Base-by-base conservation (phyloP, 2,888 invertebrate genomes). In the Agrotis segetum region DNA sequence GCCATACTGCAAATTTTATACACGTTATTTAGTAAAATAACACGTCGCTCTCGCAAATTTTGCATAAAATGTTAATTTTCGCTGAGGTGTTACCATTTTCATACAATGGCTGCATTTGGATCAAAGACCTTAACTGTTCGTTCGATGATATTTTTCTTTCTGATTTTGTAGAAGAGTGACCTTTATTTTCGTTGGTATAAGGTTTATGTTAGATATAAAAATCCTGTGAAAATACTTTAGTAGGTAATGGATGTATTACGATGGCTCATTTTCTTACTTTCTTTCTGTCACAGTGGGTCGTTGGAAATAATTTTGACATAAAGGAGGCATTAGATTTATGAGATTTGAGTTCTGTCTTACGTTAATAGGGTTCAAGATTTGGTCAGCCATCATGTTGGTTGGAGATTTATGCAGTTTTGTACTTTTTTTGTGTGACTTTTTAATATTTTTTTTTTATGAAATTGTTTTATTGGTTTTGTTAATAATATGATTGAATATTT, bases 81-180 rank as follows among this genome's bases (percentile, higher is more conserved):
- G 71, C 69, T 64, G 75, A 86, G 86, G 87, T 90, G 88, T 85
- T 86, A 85, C 85, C 86, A 89, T 90, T 91, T 86, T 81, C 73
- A 83, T 81, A 89, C 84, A 90, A 90, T 87, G 83, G 85, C 81
- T 59, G 68, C 85, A 81, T 89, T 90, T 82, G 81, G 82, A 86
- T 87, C 88, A 87, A 86, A 82, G 85, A 85, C 83, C 83, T 84
- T 77, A 40, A 40, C 40, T 40, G 11, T 40, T 40, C 40, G 11
- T 40, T 40, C 11, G 40, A 11, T 40, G 40, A 11, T 40, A 40
- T 40, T 40, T 29, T 34, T 7, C 34, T 34, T 7, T 34, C 34
- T 34, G 34, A 34, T 34, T 40, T 40, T 40, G 9, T 1, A 40
- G 34, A 34, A 34, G 34, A 34, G 9, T 40, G 40, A 40, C 40